Conservation (phyloP, 2,888 invertebrate species). For the Sphaerophoria taeniata region DNA sequence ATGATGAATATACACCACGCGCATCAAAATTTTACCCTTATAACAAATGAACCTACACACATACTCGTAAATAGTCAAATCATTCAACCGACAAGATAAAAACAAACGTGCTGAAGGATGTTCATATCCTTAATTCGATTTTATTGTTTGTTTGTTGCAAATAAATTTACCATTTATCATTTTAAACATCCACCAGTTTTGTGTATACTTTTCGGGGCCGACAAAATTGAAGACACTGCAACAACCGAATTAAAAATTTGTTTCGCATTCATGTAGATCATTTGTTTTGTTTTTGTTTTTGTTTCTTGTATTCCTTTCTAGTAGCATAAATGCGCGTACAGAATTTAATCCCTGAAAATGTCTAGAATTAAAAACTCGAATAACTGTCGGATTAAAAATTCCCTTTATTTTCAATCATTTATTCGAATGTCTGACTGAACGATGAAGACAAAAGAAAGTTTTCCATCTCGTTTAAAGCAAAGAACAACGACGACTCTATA, state of each 20-base stretch:
- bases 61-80: constrained; percentile 3
- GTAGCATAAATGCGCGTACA: constrained; percentile 43
- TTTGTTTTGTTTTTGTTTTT: constrained; percentile 51
- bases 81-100: constrained; percentile 58
- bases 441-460: not conserved
- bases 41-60: not conserved
- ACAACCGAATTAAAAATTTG: constrained; percentile 51
- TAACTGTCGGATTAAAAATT: constrained; percentile 63
- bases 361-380: constrained; percentile 30
- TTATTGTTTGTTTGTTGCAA: constrained; percentile 75
- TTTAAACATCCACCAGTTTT: constrained; percentile 15
- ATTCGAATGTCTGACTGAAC: not conserved
- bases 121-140: constrained; percentile 71
- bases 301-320: constrained; percentile 11
- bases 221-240: not conserved
- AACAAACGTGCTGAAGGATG: constrained; percentile 69
- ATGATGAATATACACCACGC: constrained; percentile 41
- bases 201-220: not conserved
- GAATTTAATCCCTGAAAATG: constrained; percentile 50
- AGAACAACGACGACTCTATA: constrained; percentile 14
- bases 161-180: constrained; percentile 74
- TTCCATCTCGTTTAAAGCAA: not conserved
- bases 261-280: constrained; percentile 61
- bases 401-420: constrained; percentile 4
- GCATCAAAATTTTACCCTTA: constrained; percentile 32